Evolutionary conservation across 2,797 vertebrate species (phyloP).

Genomic region (Galagoides demidoff): DNA sequence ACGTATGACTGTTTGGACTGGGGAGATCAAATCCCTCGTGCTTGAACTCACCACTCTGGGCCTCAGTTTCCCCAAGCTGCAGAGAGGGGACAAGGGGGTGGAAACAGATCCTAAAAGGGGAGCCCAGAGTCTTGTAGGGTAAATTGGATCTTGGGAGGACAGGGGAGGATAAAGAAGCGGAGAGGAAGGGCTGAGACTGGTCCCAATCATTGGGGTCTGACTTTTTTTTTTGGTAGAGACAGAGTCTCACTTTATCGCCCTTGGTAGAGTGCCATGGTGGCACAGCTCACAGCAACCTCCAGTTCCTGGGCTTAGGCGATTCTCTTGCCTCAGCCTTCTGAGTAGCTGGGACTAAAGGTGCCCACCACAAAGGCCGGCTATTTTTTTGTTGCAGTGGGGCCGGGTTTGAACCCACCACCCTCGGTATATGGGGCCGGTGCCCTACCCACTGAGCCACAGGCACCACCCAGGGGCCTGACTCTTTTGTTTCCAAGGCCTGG

Average conservation of each 20-base stretch:
- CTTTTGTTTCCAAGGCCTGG: background rate
- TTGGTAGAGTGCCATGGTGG: too few relatives aligned
- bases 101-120: background rate
- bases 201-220: background rate
- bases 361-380: too few relatives aligned
- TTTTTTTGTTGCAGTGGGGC: too few relatives aligned
- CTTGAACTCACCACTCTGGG: background rate
- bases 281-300: too few relatives aligned
- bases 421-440: too few relatives aligned
- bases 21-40: background rate
- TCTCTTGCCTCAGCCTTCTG: too few relatives aligned
- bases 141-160: background rate
- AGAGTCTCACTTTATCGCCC: too few relatives aligned
- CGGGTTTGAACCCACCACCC: too few relatives aligned
- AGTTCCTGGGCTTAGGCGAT: too few relatives aligned
- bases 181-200: background rate
- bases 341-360: too few relatives aligned
- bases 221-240: too few relatives aligned
- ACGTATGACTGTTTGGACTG: background rate
- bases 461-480: background rate
- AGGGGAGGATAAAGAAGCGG: accelerated
- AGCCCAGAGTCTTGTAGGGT: background rate
- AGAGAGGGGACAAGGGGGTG: accelerated
- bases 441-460: too few relatives aligned
- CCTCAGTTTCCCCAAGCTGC: background rate